Percentiles rank a stretch among this genome's conserved stretches.
These are phyloP conservation scores for Julus scanicus DNA, from an alignment of 2,888 invertebrate genomes.

Conservation along the genomic window DNA sequence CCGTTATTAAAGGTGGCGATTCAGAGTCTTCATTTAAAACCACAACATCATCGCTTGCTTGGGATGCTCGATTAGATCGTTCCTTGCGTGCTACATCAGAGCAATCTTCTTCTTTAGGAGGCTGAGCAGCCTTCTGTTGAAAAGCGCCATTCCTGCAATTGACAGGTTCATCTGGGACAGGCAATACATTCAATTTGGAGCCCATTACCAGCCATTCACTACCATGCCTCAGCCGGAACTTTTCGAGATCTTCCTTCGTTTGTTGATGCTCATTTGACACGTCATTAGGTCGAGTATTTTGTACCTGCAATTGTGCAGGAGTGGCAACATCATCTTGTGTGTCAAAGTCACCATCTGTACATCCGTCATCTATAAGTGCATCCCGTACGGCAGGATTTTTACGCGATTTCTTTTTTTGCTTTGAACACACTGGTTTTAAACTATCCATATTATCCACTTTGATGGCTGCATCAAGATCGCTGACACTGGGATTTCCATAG, in stretches of 20 bases:
- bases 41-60: constrained; percentile 54
- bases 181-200: constrained; percentile 45
- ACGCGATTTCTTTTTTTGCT: constrained; percentile 52
- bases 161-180: background rate
- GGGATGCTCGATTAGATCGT: constrained; percentile 36
- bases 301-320: background rate
- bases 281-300: background rate
- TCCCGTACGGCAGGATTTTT: constrained; percentile 40
- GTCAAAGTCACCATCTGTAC: background rate
- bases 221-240: constrained; percentile 72
- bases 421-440: background rate
- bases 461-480: constrained; percentile 17
- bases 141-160: background rate
- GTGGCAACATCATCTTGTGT: background rate
- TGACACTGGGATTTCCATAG: background rate
- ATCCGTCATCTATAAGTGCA: constrained; percentile 47
- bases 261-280: constrained; percentile 36
- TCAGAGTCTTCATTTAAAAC: constrained; percentile 53
- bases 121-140: background rate
- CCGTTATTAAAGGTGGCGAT: background rate
- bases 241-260: constrained; percentile 71
- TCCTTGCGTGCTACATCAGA: background rate
- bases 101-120: background rate
- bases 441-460: constrained; percentile 2
- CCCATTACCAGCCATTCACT: constrained; percentile 70